Conservation (phyloP, 92 coral and sea anemone species). For the Parazoanthus darwini region DNA sequence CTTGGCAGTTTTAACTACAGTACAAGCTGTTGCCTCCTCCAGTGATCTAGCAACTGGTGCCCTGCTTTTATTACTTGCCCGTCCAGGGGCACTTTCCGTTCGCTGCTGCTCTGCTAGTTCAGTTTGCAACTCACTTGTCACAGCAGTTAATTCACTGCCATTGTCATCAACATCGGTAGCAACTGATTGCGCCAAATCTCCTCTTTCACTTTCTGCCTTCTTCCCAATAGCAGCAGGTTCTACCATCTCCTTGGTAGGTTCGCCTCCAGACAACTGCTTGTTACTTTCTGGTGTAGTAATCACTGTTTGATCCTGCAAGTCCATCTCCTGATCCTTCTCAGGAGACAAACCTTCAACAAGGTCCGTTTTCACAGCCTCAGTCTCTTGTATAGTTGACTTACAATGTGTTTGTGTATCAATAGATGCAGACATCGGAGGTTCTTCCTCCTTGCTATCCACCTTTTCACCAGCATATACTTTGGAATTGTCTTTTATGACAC, state of each 20-base stretch:
- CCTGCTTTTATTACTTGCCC: neutral
- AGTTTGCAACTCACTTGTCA: neutral
- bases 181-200: neutral
- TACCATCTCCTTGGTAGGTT: neutral
- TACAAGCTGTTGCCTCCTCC: neutral
- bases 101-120: slow-evolving; percentile 1
- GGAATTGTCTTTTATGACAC: neutral
- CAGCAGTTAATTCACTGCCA: neutral
- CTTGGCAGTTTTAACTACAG: neutral
- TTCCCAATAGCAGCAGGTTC: neutral
- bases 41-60: neutral
- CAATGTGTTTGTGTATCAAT: neutral
- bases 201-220: neutral
- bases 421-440: slow-evolving; percentile 5
- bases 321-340: neutral
- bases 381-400: neutral
- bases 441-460: slow-evolving; percentile 6
- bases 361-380: neutral
- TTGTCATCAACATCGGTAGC: neutral
- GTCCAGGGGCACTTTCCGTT: neutral
- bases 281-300: neutral
- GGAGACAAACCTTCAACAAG: neutral
- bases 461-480: slow-evolving; percentile 2
- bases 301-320: neutral
- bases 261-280: neutral